A percentile compares a stretch with the other conserved stretches of the same genome.
These are phyloP conservation scores for Temnothorax longispinosus DNA, from an alignment of 1,140 invertebrate species.

Conservation along the genomic window DNA sequence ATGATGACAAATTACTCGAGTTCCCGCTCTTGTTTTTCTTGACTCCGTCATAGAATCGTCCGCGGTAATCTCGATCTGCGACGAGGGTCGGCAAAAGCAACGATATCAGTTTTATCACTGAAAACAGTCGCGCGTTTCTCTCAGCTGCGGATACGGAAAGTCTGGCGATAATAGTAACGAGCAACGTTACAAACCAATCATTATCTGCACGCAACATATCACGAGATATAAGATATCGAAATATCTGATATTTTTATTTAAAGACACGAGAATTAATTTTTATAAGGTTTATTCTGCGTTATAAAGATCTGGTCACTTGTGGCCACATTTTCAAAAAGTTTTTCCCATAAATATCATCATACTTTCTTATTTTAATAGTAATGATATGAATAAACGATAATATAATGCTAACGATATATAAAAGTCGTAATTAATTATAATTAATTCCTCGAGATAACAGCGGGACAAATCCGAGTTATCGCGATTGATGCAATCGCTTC, in stretches of 20 bases:
- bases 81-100: constrained; percentile 46
- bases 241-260: neutral
- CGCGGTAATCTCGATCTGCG: constrained; percentile 60
- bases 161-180: neutral
- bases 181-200: neutral
- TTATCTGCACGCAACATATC: neutral
- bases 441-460: neutral
- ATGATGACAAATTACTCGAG: neutral
- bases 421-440: constrained; percentile 16
- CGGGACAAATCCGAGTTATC: neutral
- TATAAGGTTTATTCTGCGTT: neutral
- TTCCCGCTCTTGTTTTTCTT: constrained; percentile 1
- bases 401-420: neutral
- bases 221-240: neutral
- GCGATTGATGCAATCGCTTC: constrained; percentile 25
- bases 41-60: constrained; percentile 21
- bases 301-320: neutral
- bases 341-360: neutral
- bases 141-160: neutral
- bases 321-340: neutral
- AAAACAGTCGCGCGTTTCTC: neutral
- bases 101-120: neutral
- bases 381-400: constrained; percentile 3
- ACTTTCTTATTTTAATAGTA: constrained; percentile 8
- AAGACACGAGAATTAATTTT: neutral